A percentile compares a stretch with the other conserved stretches of the same genome.
phyloP scores from a whole-genome alignment of 2,113 vertebrate species.

The Nerophis lumbriciformis region DNA sequence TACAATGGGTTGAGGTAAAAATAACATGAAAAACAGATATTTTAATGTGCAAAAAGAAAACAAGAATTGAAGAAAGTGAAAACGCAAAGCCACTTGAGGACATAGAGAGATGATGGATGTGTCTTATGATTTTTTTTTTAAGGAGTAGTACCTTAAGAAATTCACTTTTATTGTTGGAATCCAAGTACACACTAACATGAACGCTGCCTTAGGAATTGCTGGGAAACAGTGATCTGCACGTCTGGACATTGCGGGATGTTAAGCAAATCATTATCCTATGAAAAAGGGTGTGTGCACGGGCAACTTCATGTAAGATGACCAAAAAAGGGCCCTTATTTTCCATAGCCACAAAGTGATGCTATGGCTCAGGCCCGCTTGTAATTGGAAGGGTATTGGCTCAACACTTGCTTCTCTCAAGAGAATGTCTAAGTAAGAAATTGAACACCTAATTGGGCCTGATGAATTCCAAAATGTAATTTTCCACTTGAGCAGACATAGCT shows the following conservation, averaged over 20 bases:
- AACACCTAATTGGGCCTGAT: constrained; percentile 1
- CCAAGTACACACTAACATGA: not conserved
- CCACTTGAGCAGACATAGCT: not conserved
- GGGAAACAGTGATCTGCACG: not conserved
- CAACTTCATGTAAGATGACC: not conserved
- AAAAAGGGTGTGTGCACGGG: not conserved
- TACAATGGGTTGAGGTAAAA: not conserved
- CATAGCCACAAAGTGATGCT: too few species aligned
- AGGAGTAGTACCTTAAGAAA: not conserved
- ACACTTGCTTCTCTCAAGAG: not conserved
- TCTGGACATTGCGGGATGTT: not conserved
- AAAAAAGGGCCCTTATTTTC: not conserved
- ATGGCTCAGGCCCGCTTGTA: not conserved
- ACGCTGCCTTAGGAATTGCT: not conserved
- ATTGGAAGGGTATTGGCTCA: not conserved
- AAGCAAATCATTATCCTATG: not conserved
- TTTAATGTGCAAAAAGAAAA: not conserved
- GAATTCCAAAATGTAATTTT: constrained; percentile 1
- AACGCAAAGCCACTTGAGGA: not conserved
- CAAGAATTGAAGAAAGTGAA: constrained; percentile 6
- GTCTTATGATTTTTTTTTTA: not conserved
- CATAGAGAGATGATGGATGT: not conserved
- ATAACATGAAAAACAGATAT: not conserved
- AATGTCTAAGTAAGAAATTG: not conserved
- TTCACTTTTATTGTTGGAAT: too few species aligned